Conservation (phyloP, 2,888 invertebrate species). For the Cosmopolites sordidus region DNA sequence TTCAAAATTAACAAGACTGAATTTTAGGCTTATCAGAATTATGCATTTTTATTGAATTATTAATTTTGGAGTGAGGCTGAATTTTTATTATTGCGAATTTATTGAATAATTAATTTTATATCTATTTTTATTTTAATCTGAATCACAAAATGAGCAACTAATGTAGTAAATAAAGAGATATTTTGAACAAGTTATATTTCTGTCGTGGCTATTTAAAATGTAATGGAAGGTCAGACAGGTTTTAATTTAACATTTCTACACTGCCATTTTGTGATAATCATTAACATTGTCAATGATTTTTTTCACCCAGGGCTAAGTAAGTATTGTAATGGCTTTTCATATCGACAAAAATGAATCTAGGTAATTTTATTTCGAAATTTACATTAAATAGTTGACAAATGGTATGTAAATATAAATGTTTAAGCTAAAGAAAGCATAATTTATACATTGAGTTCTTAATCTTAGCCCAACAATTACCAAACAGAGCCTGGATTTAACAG, state of each 20-base stretch:
- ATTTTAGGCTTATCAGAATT: constrained; percentile 1
- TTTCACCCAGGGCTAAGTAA: neutral
- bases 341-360: too few relatives aligned
- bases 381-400: too few relatives aligned
- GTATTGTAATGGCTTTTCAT: neutral
- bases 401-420: too few relatives aligned
- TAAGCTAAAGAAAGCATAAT: neutral
- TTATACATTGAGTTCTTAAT: neutral
- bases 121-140: neutral
- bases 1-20: constrained; percentile 1
- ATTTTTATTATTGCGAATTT: neutral
- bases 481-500: constrained; percentile 40
- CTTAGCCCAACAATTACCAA: constrained; percentile 29
- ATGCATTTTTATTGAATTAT: constrained; percentile 1
- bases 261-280: constrained; percentile 44
- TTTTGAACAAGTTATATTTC: constrained; percentile 8
- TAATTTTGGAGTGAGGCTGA: neutral
- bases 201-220: constrained; percentile 7
- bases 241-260: constrained; percentile 26
- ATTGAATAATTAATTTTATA: too few relatives aligned
- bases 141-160: neutral
- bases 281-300: neutral
- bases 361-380: too few relatives aligned
- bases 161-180: neutral
- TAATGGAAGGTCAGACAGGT: constrained; percentile 8